A percentile compares a stretch with the other conserved stretches of the same genome.
Evolutionary conservation across 2,888 invertebrate species (phyloP).

Genomic region (Meghimatium bilineatum): DNA sequence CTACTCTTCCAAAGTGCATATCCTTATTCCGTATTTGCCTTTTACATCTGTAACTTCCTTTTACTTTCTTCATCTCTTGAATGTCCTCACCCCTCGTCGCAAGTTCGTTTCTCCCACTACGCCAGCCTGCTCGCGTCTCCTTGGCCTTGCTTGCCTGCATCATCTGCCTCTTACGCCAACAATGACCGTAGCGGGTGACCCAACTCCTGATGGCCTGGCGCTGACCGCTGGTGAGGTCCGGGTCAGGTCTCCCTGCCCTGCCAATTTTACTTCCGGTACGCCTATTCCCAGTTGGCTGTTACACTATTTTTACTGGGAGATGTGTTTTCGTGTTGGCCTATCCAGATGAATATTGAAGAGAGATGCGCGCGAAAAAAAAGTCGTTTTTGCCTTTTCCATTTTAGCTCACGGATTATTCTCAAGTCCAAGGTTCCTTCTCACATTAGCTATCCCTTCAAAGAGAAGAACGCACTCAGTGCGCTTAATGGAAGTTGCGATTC

Average conservation of each 20-base stretch:
- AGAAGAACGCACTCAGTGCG: slow-evolving; percentile 11
- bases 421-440: slow-evolving; percentile 1
- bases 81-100: background rate
- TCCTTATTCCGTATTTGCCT: slow-evolving; percentile 32
- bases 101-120: background rate
- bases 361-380: background rate
- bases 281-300: slow-evolving; percentile 38
- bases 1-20: slow-evolving; percentile 22
- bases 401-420: slow-evolving; percentile 18
- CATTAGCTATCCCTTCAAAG: slow-evolving; percentile 28
- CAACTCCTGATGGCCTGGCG: slow-evolving; percentile 34
- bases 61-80: background rate
- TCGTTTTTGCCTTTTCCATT: slow-evolving; percentile 29
- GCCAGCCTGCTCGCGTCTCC: slow-evolving; percentile 19
- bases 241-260: slow-evolving; percentile 39
- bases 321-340: slow-evolving; percentile 13
- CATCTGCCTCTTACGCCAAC: slow-evolving; percentile 33
- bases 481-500: slow-evolving; percentile 7
- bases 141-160: slow-evolving; percentile 31
- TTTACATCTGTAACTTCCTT: slow-evolving; percentile 28
- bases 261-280: slow-evolving; percentile 29
- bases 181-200: slow-evolving; percentile 35
- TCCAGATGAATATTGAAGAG: background rate
- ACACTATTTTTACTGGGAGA: background rate
- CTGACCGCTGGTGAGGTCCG: slow-evolving; percentile 28